Evolutionary conservation across 2,888 invertebrate genomes (phyloP).

Genomic region (Zeuzera pyrina): DNA sequence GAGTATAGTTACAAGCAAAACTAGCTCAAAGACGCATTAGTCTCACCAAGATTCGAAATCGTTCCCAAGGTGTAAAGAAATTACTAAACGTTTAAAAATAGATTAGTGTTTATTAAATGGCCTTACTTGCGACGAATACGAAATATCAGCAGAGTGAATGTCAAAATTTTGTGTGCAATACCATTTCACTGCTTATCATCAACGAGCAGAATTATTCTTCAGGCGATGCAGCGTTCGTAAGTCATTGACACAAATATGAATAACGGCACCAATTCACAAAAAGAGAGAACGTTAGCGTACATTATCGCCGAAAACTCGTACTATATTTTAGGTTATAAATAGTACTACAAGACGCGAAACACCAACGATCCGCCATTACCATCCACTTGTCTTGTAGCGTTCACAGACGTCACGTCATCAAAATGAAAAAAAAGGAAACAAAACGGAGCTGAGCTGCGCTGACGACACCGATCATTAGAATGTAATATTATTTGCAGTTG

Average conservation of each 20-base stretch:
- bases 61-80: constrained; percentile 69
- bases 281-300: constrained; percentile 68
- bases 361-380: constrained; percentile 72
- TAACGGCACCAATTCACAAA: constrained; percentile 68
- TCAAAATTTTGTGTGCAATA: constrained; percentile 72
- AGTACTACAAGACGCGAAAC: constrained; percentile 72
- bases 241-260: constrained; percentile 66
- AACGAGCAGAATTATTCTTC: constrained; percentile 49
- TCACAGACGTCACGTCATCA: constrained; percentile 67
- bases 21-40: constrained; percentile 57
- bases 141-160: constrained; percentile 71
- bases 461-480: constrained; percentile 16
- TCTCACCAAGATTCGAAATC: constrained; percentile 65
- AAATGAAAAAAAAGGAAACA: constrained; percentile 32
- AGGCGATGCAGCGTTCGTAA: constrained; percentile 59
- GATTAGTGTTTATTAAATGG: constrained; percentile 73
- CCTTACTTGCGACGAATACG: constrained; percentile 73
- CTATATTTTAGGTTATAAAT: constrained; percentile 74
- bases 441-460: constrained; percentile 23
- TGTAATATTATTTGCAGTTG: constrained; percentile 9
- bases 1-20: constrained; percentile 59
- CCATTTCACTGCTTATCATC: constrained; percentile 70
- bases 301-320: constrained; percentile 74
- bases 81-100: constrained; percentile 73
- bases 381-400: constrained; percentile 59